phyloP scores from a whole-genome alignment of 2,113 vertebrate species.

The Caranx ignobilis region DNA sequence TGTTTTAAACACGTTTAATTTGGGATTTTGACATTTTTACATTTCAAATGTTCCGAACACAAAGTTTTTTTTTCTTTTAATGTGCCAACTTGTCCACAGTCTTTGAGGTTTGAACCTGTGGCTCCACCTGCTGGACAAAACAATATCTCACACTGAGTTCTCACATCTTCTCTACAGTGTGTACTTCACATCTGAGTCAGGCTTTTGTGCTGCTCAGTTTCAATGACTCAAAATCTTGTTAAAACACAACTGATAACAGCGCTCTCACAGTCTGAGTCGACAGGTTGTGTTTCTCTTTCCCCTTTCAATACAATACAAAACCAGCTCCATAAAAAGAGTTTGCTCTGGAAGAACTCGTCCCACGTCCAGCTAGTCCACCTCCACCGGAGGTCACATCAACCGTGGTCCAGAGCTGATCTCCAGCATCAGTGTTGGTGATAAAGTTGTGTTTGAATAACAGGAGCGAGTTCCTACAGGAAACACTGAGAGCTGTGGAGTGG shows the following conservation, averaged over 20 bases:
- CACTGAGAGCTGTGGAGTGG: too few species aligned
- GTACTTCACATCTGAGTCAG: neutral
- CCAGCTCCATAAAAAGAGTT: too few species aligned
- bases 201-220: too few species aligned
- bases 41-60: neutral
- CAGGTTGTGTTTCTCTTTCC: neutral
- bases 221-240: too few species aligned
- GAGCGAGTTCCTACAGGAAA: too few species aligned
- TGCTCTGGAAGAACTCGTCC: too few species aligned
- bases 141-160: neutral
- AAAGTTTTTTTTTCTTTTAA: neutral
- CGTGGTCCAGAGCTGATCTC: too few species aligned
- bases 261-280: too few species aligned
- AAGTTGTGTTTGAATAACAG: too few species aligned
- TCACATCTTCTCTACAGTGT: neutral
- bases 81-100: neutral
- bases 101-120: neutral
- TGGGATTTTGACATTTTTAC: neutral
- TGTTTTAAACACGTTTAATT: neutral
- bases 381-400: neutral
- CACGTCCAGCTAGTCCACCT: neutral
- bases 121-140: conserved; percentile 46
- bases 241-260: too few species aligned
- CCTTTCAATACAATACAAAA: too few species aligned
- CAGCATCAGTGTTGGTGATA: too few species aligned